A percentile compares a stretch with the other conserved stretches of the same genome.
These are phyloP conservation scores for Holothuria glaberrima DNA, from an alignment of 35 echinoderm and acorn worm genomes.

Conservation along the genomic window DNA sequence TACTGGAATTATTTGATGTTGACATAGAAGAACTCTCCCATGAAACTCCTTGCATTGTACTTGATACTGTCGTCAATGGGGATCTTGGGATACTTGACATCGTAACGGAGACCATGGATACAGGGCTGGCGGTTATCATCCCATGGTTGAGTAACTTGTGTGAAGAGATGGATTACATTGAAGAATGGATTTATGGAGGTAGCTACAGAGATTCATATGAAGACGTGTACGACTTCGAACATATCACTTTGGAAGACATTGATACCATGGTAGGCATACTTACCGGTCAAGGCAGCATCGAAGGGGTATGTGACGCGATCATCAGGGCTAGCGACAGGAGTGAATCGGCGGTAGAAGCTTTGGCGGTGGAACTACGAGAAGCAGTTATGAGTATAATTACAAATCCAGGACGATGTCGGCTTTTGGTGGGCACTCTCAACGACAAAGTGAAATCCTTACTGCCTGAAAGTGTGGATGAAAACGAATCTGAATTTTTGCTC, in stretches of 20 bases:
- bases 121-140: background rate
- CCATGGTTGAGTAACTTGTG: constrained; percentile 10
- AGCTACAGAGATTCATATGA: background rate
- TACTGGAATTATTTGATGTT: constrained; percentile 13
- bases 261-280: constrained; percentile 63
- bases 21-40: constrained; percentile 38
- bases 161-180: background rate
- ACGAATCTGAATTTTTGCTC: background rate
- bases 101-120: constrained; percentile 26
- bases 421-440: background rate
- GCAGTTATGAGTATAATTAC: constrained; percentile 31
- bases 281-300: constrained; percentile 58
- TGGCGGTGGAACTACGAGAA: constrained; percentile 14
- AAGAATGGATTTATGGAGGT: background rate
- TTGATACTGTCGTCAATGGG: constrained; percentile 6
- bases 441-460: background rate
- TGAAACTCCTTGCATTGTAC: constrained; percentile 31
- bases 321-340: constrained; percentile 45
- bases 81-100: background rate
- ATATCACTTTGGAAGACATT: constrained; percentile 10
- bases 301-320: constrained; percentile 56
- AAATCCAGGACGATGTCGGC: constrained; percentile 58
- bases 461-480: background rate
- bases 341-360: constrained; percentile 6
- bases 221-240: constrained; percentile 1